phyloP scores from a whole-genome alignment of 1,140 invertebrate genomes.

The Anadara kagoshimensis region DNA sequence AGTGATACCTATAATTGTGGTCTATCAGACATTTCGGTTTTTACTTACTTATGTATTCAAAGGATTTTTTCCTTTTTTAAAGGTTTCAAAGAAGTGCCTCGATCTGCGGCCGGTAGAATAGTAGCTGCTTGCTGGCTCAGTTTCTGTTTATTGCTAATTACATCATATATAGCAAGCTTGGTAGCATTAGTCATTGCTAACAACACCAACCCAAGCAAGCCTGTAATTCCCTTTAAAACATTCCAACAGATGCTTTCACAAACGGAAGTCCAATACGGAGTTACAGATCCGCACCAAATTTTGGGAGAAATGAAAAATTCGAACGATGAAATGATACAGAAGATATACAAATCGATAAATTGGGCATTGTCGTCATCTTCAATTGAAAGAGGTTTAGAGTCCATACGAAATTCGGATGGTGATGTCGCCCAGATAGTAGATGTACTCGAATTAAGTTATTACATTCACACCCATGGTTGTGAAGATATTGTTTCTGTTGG shows the following conservation, averaged over 20 bases:
- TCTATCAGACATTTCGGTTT: too few species aligned
- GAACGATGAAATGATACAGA: not conserved
- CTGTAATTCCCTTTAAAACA: constrained; percentile 50
- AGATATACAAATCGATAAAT: constrained; percentile 3
- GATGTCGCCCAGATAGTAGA: constrained; percentile 95
- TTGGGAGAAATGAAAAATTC: constrained; percentile 5
- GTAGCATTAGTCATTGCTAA: constrained; percentile 87
- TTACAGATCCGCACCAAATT: constrained; percentile 11
- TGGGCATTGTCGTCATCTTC: constrained; percentile 49
- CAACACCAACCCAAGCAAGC: constrained; percentile 33
- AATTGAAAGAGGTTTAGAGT: constrained; percentile 87
- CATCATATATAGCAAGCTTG: constrained; percentile 57
- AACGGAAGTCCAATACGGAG: constrained; percentile 29
- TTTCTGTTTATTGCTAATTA: constrained; percentile 53
- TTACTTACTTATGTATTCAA: not conserved
- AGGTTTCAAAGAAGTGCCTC: constrained; percentile 57
- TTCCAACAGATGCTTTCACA: constrained; percentile 30
- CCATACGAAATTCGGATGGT: constrained; percentile 78
- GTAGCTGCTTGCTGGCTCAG: constrained; percentile 58
- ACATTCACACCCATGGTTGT: constrained; percentile 88
- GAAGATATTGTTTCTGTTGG: constrained; percentile 77
- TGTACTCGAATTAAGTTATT: constrained; percentile 94
- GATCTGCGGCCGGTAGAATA: constrained; percentile 53
- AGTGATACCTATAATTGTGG: too few species aligned
- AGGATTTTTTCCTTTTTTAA: not conserved